These are phyloP conservation scores for Macrosteles quadrilineatus DNA, from an alignment of 1,140 invertebrate genomes.

Conservation along the genomic window DNA sequence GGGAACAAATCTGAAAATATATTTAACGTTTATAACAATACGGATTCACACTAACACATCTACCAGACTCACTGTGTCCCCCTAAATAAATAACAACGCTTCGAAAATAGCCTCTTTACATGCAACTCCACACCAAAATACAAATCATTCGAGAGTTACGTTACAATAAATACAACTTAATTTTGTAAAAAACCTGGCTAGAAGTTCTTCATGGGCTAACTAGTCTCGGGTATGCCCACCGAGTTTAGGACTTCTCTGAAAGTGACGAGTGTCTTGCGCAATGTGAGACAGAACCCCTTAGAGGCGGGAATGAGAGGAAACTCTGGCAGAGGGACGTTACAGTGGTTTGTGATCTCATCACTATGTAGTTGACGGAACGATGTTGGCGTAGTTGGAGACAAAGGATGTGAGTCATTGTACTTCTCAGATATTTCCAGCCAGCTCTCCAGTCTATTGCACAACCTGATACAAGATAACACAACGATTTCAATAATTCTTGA, in stretches of 20 bases:
- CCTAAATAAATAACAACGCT: conserved; percentile 17
- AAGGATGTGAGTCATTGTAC: conserved; percentile 57
- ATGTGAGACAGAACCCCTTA: conserved; percentile 85
- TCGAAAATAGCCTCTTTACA: conserved; percentile 3
- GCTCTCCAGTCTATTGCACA: conserved; percentile 66
- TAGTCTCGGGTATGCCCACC: conserved; percentile 34
- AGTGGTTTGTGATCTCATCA: conserved; percentile 46
- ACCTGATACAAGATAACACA: conserved; percentile 49
- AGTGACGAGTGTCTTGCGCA: conserved; percentile 52
- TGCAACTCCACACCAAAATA: neutral
- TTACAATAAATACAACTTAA: conserved; percentile 10
- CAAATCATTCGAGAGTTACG: neutral
- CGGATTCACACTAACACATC: no score
- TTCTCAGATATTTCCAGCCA: conserved; percentile 70
- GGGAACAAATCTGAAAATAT: no score
- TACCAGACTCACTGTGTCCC: no score
- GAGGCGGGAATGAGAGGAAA: conserved; percentile 88
- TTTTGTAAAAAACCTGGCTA: neutral
- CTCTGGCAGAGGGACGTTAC: conserved; percentile 62
- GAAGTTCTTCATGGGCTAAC: neutral
- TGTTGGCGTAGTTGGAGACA: conserved; percentile 59
- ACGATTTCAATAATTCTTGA: no score
- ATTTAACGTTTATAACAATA: no score
- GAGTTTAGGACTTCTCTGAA: conserved; percentile 44
- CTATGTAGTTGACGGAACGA: conserved; percentile 57